These are phyloP conservation scores for Alca torda DNA, from an alignment of 2,797 vertebrate genomes.

Conservation along the genomic window DNA sequence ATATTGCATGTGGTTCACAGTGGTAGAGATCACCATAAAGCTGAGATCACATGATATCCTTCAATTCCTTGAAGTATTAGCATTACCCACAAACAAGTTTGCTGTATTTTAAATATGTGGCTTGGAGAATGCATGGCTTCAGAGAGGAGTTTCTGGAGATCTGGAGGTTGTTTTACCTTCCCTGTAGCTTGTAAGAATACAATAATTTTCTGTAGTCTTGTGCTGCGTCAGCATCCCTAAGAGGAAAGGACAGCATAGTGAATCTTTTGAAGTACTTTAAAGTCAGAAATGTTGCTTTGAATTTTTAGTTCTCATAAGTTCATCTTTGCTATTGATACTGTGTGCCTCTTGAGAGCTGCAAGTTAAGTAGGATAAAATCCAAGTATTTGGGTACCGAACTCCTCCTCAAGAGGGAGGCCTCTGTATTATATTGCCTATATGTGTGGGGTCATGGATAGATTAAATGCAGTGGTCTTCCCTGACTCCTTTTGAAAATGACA, in stretches of 20 bases:
- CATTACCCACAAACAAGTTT: not conserved
- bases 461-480: not conserved
- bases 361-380: not conserved
- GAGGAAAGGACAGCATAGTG: not conserved
- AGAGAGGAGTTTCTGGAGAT: not conserved
- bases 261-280: not conserved
- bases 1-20: not conserved
- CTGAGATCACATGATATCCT: not conserved
- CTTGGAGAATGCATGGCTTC: not conserved
- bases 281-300: not conserved
- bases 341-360: not conserved
- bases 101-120: not conserved
- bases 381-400: not conserved
- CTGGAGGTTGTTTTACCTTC: not conserved
- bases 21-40: not conserved
- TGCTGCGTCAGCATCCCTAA: not conserved
- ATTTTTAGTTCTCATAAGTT: not conserved
- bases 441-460: not conserved
- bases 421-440: not conserved
- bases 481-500: not conserved
- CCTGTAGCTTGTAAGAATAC: not conserved
- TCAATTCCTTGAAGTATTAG: not conserved
- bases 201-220: not conserved
- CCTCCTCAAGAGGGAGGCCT: not conserved
- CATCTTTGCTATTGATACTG: not conserved